Percentiles rank a stretch among this genome's conserved stretches.
Conservation (phyloP, 2,113 vertebrate genomes). For the Desmodus rotundus region DNA sequence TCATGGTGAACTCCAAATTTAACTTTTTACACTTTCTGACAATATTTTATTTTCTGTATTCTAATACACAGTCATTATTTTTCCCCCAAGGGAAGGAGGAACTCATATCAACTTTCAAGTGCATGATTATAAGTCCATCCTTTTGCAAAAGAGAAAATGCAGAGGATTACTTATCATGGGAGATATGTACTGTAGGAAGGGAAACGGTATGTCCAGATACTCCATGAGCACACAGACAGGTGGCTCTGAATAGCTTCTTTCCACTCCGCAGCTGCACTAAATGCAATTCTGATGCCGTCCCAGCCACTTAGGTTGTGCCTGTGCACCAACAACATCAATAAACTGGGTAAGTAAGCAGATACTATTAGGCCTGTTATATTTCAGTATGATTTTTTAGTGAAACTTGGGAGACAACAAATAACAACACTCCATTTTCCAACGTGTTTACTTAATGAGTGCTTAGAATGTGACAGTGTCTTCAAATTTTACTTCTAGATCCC, state of each 20-base stretch:
- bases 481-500: neutral
- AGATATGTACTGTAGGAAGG: neutral
- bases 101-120: neutral
- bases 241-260: neutral
- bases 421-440: neutral
- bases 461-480: neutral
- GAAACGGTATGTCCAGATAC: neutral
- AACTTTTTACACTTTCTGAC: neutral
- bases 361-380: neutral
- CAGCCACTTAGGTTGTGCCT: neutral
- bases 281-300: neutral
- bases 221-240: too few species aligned
- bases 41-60: neutral
- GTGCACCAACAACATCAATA: neutral
- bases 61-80: neutral
- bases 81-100: neutral
- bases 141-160: neutral
- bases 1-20: neutral
- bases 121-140: neutral
- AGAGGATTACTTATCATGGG: neutral
- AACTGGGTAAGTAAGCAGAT: neutral
- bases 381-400: neutral
- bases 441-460: neutral
- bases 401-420: neutral
- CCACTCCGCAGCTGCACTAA: neutral